Percentiles rank a stretch among this genome's conserved stretches.
These are phyloP conservation scores for Scytalopus superciliaris DNA, from an alignment of 2,113 vertebrate species.

Conservation along the genomic window DNA sequence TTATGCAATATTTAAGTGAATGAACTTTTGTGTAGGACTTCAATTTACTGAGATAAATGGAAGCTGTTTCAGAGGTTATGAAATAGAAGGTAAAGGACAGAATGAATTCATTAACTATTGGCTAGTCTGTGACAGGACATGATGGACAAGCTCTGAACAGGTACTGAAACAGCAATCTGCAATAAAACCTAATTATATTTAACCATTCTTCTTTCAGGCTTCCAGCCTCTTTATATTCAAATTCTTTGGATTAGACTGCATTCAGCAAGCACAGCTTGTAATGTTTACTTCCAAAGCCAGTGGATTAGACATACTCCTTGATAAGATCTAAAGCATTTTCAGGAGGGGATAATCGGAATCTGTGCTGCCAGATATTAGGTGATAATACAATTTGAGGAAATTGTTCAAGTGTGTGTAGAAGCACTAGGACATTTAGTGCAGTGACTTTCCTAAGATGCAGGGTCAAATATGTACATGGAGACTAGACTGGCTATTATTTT, in stretches of 20 bases:
- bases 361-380: background rate
- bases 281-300: background rate
- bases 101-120: slow-evolving; percentile 3
- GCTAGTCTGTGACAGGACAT: background rate
- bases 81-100: background rate
- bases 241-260: background rate
- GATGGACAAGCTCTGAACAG: slow-evolving; percentile 12
- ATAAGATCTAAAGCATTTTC: background rate
- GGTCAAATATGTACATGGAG: background rate
- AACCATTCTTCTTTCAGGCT: background rate
- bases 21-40: background rate
- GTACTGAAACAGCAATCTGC: background rate
- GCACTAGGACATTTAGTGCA: background rate
- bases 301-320: background rate
- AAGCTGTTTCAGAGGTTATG: background rate
- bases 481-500: background rate
- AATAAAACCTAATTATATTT: background rate
- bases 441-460: background rate
- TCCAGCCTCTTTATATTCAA: background rate
- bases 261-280: background rate
- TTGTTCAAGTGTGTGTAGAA: background rate
- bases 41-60: slow-evolving; percentile 19
- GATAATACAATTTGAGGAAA: background rate
- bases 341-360: background rate
- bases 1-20: slow-evolving; percentile 30